Evolutionary conservation across 2,888 invertebrate species (phyloP), one percentile per base, ranked within the genome.

Genomic region (Perizoma affinitatum): DNA sequence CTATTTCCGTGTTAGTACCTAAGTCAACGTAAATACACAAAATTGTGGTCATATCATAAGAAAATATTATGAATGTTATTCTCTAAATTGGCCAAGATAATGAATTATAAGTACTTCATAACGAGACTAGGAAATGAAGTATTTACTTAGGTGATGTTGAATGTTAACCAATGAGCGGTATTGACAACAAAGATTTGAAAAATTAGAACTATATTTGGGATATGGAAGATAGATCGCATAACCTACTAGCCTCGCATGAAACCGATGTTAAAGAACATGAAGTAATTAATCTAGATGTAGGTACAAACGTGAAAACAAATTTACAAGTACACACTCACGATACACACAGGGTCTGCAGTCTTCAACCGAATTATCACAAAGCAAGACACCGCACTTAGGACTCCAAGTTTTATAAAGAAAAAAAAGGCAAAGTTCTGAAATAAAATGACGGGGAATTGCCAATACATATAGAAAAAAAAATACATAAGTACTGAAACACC

Each of bases 291-390:
- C 80, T 84, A 83, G 74, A 77, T 73, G 76, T 83, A 81, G 84
- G 79, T 83, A 85, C 79, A 82, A 83, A 82, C 76, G 77, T 85
- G 81, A 86, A 81, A 74, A 76, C 77, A 79, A 75, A 80, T 77
- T 78, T 79, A 81, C 82, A 83, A 75, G 71, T 76, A 79, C 83
- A 88, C 87, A 82, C 85, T 77, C 86, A 85, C 79, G 80, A 69
- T 83, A 89, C 90, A 86, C 84, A 88, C 85, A 84, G 75, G 74
- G 79, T 83, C 82, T 80, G 78, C 88, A 90, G 90, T 90, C 89
- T 90, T 88, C 86, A 85, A 82, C 80, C 79, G 79, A 86, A 85
- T 76, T 86, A 89, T 90, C 91, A 90, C 90, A 88, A 84, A 83
- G 79, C 80, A 72, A 84, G 72, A 82, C 82, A 81, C 79, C 78